Base-by-base conservation (phyloP, 1,140 invertebrate species). In the Heliconius congener region DNA sequence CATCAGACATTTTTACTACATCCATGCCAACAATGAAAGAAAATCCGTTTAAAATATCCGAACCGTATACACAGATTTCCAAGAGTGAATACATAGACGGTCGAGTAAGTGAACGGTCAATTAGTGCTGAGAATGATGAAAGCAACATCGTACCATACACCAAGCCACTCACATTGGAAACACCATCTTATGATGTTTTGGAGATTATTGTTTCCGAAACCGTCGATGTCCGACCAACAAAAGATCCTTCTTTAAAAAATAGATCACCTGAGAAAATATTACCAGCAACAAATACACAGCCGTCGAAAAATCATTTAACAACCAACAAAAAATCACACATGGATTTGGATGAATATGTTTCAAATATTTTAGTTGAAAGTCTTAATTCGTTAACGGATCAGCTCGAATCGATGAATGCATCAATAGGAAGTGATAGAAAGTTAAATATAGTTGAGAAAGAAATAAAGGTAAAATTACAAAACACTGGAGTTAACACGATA, bases 171-270 rank as follows among this genome's bases (percentile, higher is more conserved):
- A 79, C 85, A 27, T 71, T 86, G 6, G 87, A 86, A 27, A 89
- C 85, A 13, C 86, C 87, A 11, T 74, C 89, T 3, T 94, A 90
- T 81, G 94, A 95, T 73, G 83, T 94, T 30, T 83, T 95, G 27
- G 94, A 95, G 82, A 92, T 95, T n/a, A 91, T 95, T 1, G 93
- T 95, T 16, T 94, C 94, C 5, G 94, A 95, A 84, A 92, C 93
- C 0, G 66, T 92, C n/a, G 89, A 91, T 76, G 82, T 86, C 8
- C 80, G 81, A 73, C 60, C 83, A 37, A 34, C 82, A 30, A 16
- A 16, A 13, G 30, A 27, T 27, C 80, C 85, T 3, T 77, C 81
- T 16, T 71, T 83, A 30, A 87, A 86, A 77, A 84, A 71, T 73
- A 75, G 55, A 71, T 82, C 78, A 9, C 80, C 84, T n/a, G 85